These are phyloP conservation scores for Lysandra bellargus DNA, from an alignment of 2,888 invertebrate genomes.

Conservation along the genomic window DNA sequence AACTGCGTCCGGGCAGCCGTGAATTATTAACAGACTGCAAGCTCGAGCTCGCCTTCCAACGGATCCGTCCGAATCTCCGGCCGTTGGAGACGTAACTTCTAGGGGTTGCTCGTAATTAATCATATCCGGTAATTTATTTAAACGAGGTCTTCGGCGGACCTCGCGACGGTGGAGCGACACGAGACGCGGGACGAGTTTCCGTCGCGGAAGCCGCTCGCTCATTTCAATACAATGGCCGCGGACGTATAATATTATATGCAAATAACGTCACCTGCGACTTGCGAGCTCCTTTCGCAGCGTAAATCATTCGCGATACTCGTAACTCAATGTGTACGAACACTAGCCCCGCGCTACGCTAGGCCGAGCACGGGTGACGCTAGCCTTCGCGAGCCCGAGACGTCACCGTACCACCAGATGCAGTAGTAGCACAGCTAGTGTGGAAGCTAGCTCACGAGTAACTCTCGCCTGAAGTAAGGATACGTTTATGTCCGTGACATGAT, in stretches of 20 bases:
- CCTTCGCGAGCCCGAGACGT: not conserved
- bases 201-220: not conserved
- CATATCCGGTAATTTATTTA: slow-evolving; percentile 31
- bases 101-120: not conserved
- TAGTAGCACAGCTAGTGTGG: slow-evolving; percentile 11
- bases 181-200: not conserved
- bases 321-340: not conserved
- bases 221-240: slow-evolving; percentile 24
- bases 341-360: not conserved
- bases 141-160: not conserved
- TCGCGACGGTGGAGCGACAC: not conserved
- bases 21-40: not conserved
- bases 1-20: not conserved
- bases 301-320: not conserved
- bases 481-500: slow-evolving; percentile 10
- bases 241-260: not conserved
- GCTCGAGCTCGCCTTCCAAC: not conserved
- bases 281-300: not conserved
- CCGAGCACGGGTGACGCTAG: not conserved
- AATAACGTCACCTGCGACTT: not conserved
- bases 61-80: not conserved
- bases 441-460: slow-evolving; percentile 1
- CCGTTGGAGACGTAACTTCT: not conserved
- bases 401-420: not conserved
- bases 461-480: slow-evolving; percentile 14